Evolutionary conservation across 2,797 vertebrate genomes (phyloP).

Genomic region (Leptodactylus fallax): DNA sequence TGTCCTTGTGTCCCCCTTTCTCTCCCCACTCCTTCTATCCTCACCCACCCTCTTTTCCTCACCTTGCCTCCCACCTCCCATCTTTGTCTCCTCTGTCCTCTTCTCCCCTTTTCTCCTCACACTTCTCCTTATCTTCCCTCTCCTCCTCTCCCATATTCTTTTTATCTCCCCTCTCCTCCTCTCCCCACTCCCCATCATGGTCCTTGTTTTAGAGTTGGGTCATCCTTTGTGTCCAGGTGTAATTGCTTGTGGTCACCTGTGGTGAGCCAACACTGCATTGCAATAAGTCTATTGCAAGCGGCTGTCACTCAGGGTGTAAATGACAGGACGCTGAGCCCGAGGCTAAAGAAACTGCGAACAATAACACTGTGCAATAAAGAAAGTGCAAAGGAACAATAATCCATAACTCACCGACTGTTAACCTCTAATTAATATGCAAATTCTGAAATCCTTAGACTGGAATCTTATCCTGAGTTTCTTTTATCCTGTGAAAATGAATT

Average conservation of each 20-base stretch:
- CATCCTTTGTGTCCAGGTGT: not conserved
- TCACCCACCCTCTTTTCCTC: not conserved
- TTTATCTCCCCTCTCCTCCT: not conserved
- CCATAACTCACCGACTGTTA: not conserved
- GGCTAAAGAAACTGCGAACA: not conserved
- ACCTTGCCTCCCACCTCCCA: no score
- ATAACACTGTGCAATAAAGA: not conserved
- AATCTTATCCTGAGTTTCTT: not conserved
- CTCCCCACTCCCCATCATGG: not conserved
- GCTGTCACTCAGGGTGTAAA: conserved; percentile 17
- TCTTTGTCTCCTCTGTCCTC: not conserved
- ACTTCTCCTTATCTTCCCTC: not conserved
- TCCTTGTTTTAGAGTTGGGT: not conserved
- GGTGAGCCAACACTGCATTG: not conserved
- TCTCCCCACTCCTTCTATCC: not conserved
- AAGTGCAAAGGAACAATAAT: not conserved
- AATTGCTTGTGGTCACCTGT: conserved; percentile 30
- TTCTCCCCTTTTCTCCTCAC: not conserved
- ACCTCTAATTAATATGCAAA: not conserved
- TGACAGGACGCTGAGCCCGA: conserved; percentile 18
- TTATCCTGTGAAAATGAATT: not conserved
- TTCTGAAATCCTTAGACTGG: not conserved
- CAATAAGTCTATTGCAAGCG: not conserved
- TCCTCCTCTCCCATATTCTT: not conserved
- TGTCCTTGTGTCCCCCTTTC: not conserved